phyloP scores from a whole-genome alignment of 2,888 invertebrate genomes.

The Cetonia aurata region DNA sequence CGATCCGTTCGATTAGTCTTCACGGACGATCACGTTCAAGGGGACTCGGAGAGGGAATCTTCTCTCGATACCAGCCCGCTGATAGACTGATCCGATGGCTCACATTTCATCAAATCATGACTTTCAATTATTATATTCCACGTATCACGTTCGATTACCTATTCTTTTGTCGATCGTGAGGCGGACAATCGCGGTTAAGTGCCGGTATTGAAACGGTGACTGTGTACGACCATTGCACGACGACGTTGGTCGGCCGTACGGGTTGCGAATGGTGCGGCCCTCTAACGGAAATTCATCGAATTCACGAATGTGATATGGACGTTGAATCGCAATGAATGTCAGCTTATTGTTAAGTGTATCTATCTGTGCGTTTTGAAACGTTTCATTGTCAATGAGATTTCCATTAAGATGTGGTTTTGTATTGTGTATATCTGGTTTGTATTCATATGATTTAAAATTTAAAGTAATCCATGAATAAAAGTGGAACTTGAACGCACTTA shows the following conservation, averaged over 20 bases:
- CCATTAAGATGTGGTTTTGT: no score
- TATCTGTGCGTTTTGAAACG: not conserved
- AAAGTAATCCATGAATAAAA: no score
- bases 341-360: conserved; percentile 4
- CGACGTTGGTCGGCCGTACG: no score
- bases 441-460: no score
- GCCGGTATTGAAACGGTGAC: no score
- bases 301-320: conserved; percentile 1
- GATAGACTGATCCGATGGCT: not conserved
- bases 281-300: conserved; percentile 26
- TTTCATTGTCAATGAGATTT: no score
- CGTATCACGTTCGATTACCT: conserved; percentile 10
- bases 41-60: not conserved
- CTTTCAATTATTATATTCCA: conserved; percentile 20
- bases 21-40: not conserved
- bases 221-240: no score
- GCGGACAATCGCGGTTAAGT: conserved; percentile 27
- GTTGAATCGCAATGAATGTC: not conserved
- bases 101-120: conserved; percentile 23
- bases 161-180: conserved; percentile 23
- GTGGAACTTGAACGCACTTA: no score
- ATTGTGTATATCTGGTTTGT: no score
- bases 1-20: conserved; percentile 6
- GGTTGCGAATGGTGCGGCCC: not conserved
- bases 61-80: not conserved